Conservation (phyloP, 2,113 vertebrate genomes). For the Oreocharis arfaki region DNA sequence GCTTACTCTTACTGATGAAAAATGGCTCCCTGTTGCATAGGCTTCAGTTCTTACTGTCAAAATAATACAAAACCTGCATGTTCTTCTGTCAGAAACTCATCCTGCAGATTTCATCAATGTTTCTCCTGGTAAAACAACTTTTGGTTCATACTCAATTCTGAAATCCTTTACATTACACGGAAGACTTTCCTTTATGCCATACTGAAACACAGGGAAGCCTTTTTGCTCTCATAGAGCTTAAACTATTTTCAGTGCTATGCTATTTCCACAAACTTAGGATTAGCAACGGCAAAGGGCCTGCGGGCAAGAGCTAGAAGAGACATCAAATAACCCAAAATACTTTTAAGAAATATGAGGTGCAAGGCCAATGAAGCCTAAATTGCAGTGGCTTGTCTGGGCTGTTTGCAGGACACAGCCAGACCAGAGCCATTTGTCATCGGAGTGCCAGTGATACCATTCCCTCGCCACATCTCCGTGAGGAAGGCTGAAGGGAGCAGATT, state of each 20-base stretch:
- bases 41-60: neutral
- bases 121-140: neutral
- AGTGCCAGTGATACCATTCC: neutral
- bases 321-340: neutral
- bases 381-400: neutral
- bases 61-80: neutral
- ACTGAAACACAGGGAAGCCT: neutral
- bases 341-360: neutral
- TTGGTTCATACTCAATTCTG: neutral
- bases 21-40: neutral
- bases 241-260: neutral
- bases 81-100: neutral
- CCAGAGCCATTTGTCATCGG: neutral
- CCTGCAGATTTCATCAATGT: neutral
- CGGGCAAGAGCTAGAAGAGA: neutral
- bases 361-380: neutral
- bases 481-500: neutral
- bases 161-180: neutral
- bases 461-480: rapidly evolving
- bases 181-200: neutral
- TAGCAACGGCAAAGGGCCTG: neutral
- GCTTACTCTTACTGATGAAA: neutral
- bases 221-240: neutral
- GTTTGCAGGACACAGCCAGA: neutral
- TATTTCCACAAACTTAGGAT: neutral